Percentiles rank a stretch among this genome's conserved stretches.
These are phyloP conservation scores for Loripinus fragilis DNA, from an alignment of 2,888 invertebrate genomes.

Conservation along the genomic window DNA sequence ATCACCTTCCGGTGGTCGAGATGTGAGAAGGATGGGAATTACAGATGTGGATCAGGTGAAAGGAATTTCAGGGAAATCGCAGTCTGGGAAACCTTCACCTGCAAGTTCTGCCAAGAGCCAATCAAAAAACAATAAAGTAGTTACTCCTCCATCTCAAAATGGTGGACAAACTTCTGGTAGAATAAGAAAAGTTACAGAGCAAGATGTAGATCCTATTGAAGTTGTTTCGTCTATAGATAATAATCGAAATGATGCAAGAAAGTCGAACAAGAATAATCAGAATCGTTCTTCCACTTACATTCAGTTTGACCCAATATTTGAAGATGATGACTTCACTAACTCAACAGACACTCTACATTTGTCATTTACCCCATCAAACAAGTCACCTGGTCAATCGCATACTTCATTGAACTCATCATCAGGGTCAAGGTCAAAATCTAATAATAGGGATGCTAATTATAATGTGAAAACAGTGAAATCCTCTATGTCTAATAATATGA, in stretches of 20 bases:
- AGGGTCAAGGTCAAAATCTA: conserved; percentile 47
- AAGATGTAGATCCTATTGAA: conserved; percentile 67
- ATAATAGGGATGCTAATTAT: conserved; percentile 56
- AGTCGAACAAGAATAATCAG: conserved; percentile 61
- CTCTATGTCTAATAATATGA: conserved; percentile 62
- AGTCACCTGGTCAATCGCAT: not conserved
- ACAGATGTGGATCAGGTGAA: conserved; percentile 77
- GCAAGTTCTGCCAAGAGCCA: not conserved
- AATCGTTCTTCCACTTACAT: conserved; percentile 78
- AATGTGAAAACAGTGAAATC: conserved; percentile 45
- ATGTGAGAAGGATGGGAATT: conserved; percentile 73
- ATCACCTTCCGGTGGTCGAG: conserved; percentile 58
- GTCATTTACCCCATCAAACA: conserved; percentile 55
- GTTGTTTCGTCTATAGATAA: conserved; percentile 58
- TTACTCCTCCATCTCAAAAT: conserved; percentile 5
- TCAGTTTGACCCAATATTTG: conserved; percentile 78
- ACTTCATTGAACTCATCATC: conserved; percentile 34
- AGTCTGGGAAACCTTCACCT: not conserved
- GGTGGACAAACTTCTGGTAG: conserved; percentile 20
- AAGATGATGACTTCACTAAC: conserved; percentile 73
- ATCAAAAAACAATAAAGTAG: conserved; percentile 39
- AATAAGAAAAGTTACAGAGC: conserved; percentile 58
- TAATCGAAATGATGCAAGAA: conserved; percentile 52
- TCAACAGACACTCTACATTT: conserved; percentile 67
- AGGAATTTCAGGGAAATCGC: conserved; percentile 35